Conservation (phyloP, 2,888 invertebrate genomes). For the Leptopilina drosophilae region DNA sequence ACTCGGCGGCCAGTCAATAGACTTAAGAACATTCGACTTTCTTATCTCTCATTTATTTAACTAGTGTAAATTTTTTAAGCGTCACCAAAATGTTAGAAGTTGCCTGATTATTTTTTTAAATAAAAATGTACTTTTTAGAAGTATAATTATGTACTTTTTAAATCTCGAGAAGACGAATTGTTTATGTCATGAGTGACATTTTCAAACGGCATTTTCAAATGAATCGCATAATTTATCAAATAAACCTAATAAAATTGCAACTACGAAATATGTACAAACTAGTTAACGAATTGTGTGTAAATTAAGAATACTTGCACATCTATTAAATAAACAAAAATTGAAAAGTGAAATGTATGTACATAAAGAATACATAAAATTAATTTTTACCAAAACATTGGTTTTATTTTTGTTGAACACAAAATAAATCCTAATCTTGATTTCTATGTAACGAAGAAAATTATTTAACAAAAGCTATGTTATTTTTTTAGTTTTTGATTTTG, state of each 20-base stretch:
- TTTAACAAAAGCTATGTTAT: no score
- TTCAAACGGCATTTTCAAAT: slow-evolving; percentile 41
- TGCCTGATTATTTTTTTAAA: not conserved
- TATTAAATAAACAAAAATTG: not conserved
- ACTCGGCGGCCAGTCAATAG: slow-evolving; percentile 16
- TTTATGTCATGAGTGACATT: not conserved
- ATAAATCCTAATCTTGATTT: no score
- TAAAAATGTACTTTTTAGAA: slow-evolving; percentile 23
- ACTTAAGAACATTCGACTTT: slow-evolving; percentile 13
- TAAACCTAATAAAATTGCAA: slow-evolving; percentile 37
- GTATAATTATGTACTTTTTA: slow-evolving; percentile 19
- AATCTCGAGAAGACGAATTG: not conserved
- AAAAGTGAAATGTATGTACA: slow-evolving; percentile 29
- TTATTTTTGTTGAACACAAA: not conserved
- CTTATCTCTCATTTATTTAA: slow-evolving; percentile 23
- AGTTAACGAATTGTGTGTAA: slow-evolving; percentile 50
- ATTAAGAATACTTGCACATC: slow-evolving; percentile 24
- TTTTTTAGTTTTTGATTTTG: not conserved
- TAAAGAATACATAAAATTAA: slow-evolving; percentile 35
- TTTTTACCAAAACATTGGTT: slow-evolving; percentile 21
- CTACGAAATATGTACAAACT: slow-evolving; percentile 58
- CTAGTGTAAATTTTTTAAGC: slow-evolving; percentile 31
- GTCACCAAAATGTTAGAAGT: slow-evolving; percentile 8
- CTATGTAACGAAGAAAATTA: no score
- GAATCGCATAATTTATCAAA: slow-evolving; percentile 49